A percentile compares a stretch with the other conserved stretches of the same genome.
phyloP scores from a whole-genome alignment of 2,797 vertebrate species.

The Choloepus didactylus region DNA sequence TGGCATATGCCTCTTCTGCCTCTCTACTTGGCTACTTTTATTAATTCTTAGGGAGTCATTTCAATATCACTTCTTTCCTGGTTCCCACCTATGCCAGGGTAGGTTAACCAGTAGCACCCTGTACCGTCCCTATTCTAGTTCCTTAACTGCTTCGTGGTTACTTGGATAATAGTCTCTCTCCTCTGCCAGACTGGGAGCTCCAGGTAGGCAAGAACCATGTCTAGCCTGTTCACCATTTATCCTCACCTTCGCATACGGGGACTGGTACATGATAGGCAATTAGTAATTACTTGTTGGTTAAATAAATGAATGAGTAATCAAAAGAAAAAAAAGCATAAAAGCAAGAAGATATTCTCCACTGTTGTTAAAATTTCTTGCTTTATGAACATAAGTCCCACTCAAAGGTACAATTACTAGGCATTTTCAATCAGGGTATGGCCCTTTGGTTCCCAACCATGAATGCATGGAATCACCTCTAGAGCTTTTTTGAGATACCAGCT shows the following conservation, averaged over 20 bases:
- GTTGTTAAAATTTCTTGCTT: background rate
- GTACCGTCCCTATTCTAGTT: background rate
- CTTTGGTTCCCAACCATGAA: background rate
- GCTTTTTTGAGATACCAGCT: background rate
- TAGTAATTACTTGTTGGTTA: background rate
- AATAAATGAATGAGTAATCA: background rate
- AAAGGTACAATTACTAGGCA: background rate
- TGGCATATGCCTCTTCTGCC: background rate
- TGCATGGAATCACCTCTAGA: background rate
- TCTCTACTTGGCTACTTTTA: background rate
- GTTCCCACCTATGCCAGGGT: background rate
- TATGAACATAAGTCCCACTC: background rate
- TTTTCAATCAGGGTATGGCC: background rate
- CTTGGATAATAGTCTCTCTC: background rate
- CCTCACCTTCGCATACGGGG: background rate
- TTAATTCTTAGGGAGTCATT: background rate
- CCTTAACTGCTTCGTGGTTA: too few species aligned
- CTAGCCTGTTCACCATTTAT: background rate
- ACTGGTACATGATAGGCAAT: background rate
- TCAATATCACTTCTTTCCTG: background rate
- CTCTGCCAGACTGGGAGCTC: background rate
- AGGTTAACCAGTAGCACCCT: background rate
- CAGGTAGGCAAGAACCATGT: background rate
- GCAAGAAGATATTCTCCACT: background rate
- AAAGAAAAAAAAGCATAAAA: background rate